Evolutionary conservation across 2,113 vertebrate genomes (phyloP), one percentile per base, ranked within the genome.

Genomic region (Raphicerus campestris): DNA sequence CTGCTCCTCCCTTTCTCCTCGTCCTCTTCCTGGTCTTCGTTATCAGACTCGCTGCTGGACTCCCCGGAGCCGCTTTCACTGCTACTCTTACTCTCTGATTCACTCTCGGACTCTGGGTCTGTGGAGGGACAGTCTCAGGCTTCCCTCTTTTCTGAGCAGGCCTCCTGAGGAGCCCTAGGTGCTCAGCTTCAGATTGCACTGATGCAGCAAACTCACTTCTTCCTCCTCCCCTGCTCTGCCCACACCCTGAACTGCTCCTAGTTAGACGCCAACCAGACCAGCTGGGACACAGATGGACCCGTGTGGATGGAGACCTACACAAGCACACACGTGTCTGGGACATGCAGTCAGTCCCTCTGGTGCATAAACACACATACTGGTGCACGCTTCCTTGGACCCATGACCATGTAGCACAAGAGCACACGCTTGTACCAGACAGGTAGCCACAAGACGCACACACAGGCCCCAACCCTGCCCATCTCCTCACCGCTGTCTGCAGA

Each of bases 401-500:
- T 1, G 24, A 75, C 85, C 58, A 28, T 19, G 28, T 30, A 55
- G 60, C 39, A 35, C 47, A 77, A 58, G 51, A 66, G 19, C 15
- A 30, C 6, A 3, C 3, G 7, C 26, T 17, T 13, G 30, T 26
- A 4, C 47, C 42, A 28, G 39, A 2, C 15, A 14, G 83, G 2
- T 20, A 73, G 24, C 32, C 86, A 58, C n/a, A 30, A 47, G 63
- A 51, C 3, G 7, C 45, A 47, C 19, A n/a, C 5, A 0, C 3
- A 39, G 55, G 28, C 16, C 88, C 60, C 42, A 3, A 51, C n/a
- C 35, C 66, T 42, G 51, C 47, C 28, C 17, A 30, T 47, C 89
- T 73, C 78, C 99, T 99, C 98, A 99, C 99, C 99, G 0, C 99
- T 99, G 98, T 99, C 99, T 0, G 99, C 99, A 0, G 99, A 99